Percentiles rank a stretch among this genome's conserved stretches.
These are phyloP conservation scores for Stegostoma tigrinum DNA, from an alignment of 2,113 vertebrate species.

Conservation along the genomic window DNA sequence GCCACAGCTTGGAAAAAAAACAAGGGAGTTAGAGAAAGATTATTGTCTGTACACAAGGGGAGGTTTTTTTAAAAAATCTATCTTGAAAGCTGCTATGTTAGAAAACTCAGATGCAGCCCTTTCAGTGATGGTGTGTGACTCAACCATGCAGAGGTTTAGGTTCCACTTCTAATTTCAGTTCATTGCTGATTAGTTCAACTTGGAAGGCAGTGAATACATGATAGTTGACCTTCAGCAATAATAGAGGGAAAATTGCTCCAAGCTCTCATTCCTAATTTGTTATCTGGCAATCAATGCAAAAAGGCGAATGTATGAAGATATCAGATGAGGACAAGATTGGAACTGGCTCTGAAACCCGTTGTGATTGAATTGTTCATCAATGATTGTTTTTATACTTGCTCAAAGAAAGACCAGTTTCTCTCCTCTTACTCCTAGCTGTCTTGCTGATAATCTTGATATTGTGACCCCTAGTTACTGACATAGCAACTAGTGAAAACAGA, in stretches of 20 bases:
- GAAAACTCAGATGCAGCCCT: neutral
- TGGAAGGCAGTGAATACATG: neutral
- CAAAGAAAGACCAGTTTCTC: neutral
- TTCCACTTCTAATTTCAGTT: neutral
- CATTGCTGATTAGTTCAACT: neutral
- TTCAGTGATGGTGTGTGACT: neutral
- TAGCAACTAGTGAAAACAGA: too few relatives aligned
- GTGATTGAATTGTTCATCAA: neutral
- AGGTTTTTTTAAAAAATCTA: neutral
- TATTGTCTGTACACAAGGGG: neutral
- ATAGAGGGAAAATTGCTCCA: neutral
- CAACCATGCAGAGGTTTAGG: neutral
- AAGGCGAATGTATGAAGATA: neutral
- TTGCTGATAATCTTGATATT: too few relatives aligned
- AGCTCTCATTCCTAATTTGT: neutral
- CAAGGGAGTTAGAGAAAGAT: neutral
- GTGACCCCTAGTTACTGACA: too few relatives aligned
- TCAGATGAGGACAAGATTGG: neutral
- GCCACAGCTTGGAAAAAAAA: neutral
- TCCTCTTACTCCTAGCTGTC: too few relatives aligned
- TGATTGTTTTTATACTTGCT: neutral
- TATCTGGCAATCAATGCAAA: neutral
- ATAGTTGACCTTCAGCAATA: neutral
- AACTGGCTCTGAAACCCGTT: neutral
- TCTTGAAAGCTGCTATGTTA: neutral